Evolutionary conservation across 2,888 invertebrate species (phyloP), one percentile per base, ranked within the genome.

Genomic region (Cetonia aurata): DNA sequence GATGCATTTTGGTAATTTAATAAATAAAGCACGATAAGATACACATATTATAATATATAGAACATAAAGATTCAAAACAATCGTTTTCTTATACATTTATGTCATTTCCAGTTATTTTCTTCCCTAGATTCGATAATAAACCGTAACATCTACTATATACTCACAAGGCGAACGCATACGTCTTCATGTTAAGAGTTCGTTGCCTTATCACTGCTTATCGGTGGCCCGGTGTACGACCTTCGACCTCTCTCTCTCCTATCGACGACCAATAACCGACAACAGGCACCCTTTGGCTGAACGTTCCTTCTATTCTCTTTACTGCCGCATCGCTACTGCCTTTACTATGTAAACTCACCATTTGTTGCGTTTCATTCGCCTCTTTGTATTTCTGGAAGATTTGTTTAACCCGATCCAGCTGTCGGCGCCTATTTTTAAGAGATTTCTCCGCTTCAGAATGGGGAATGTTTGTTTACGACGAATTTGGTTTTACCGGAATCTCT

Each of bases 341-440:
- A 15, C n/a, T 48, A 48, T 48, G 50, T 62, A 41, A 17, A 41
- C 10, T 15, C 50, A 62, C 62, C 62, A 62, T 62, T 62, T 62
- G 62, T 62, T 62, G 62, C 62, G 48, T 48, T 48, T 62, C 62
- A 62, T 62, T 62, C 48, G 33, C 33, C 62, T 62, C 62, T 62
- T 62, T 62, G 62, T 62, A 62, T 62, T 62, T 62, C 48, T 62
- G 48, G 62, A 62, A 62, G 67, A 57, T 67, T 67, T 67, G 67
- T 67, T 67, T 67, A 67, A 57, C 67, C 56, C 31, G 17, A 55
- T 44, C 67, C 67, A 67, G 67, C 67, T 67, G 67, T 67, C 56
- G 56, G 67, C 67, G 67, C 67, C 67, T 67, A 67, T 67, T 67
- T 66, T 67, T 67, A 67, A 67, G 55, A 56, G 41, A 55, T 46